These are phyloP conservation scores for Glyphotaelius pellucidus DNA, from an alignment of 2,888 invertebrate genomes.

Conservation along the genomic window DNA sequence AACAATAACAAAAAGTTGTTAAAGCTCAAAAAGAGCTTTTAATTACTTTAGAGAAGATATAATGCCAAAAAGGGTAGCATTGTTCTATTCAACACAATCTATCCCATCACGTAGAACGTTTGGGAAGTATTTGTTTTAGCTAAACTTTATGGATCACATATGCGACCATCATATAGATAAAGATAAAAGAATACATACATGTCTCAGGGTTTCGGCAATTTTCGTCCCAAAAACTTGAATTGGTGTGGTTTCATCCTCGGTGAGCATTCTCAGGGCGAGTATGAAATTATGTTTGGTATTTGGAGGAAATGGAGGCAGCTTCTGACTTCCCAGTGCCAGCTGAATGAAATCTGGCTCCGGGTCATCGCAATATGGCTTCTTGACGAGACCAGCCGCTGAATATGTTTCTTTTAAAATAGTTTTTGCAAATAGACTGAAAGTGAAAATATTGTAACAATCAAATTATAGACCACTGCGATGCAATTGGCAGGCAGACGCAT, in stretches of 20 bases:
- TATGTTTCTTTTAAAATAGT: conserved; percentile 18
- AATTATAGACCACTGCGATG: background rate
- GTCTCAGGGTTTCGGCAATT: conserved; percentile 55
- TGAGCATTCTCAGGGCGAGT: conserved; percentile 47
- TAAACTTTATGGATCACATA: too few relatives aligned
- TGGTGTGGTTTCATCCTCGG: conserved; percentile 47
- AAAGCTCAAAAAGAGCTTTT: background rate
- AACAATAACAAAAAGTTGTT: background rate
- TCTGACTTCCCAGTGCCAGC: conserved; percentile 23
- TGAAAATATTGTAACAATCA: background rate
- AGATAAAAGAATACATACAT: conserved; percentile 43
- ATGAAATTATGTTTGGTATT: conserved; percentile 44
- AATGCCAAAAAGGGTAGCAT: background rate
- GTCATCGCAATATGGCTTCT: conserved; percentile 44
- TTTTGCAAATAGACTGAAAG: background rate
- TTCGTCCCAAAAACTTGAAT: conserved; percentile 54
- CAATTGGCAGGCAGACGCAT: too few relatives aligned
- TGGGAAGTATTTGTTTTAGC: too few relatives aligned
- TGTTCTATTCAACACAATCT: too few relatives aligned
- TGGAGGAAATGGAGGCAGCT: conserved; percentile 43
- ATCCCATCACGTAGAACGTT: too few relatives aligned
- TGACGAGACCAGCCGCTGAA: conserved; percentile 6
- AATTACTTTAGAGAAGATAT: background rate
- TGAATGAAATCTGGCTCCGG: conserved; percentile 42
- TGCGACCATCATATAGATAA: background rate